Base-by-base conservation (phyloP, 2,797 vertebrate genomes). In the Hephaestus fuliginosus region DNA sequence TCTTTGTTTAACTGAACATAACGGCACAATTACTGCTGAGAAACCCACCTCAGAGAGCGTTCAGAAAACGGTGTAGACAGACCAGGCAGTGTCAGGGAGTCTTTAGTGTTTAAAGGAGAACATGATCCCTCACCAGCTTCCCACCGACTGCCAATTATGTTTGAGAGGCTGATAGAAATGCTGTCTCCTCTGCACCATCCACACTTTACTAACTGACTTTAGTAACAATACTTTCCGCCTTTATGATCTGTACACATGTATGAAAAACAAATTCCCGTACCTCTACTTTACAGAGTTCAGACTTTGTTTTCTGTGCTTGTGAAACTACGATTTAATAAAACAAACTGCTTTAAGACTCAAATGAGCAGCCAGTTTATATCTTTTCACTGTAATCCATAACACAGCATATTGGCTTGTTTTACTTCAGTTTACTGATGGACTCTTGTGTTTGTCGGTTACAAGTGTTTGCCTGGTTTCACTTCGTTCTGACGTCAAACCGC, bases 1-100 rank as follows among this genome's bases (percentile, higher is more conserved):
- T 74, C 30, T 56, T 67, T 7, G 43, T 67, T 72, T 36, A 71
- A 75, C 22, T 48, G 9, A 74, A 41, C n/a, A 4, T 25, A 61
- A 63, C 55, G 22, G 63, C 3, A 25, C 46, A 78, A 51, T 55
- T 69, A 20, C 48, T 49, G 1, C 36, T 33, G 17, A 33, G 17
- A 63, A n/a, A 43, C 9, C 13, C 12, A 51, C 51, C 5, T 49
- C 17, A 0, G 3, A 44, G 7, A 69, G 22, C 18, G 52, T 36
- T 22, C 3, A 39, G 33, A 39, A 75, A 53, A 58, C 18, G 28
- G 4, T 14, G 0, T 46, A 43, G 39, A 49, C 14, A 28, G 33
- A 52, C 28, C 14, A 66, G 44, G 55, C 49, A n/a, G 8, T 17
- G 25, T 60, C 7, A 18, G 18, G 25, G 46, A 41, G 36, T 58